These are phyloP conservation scores for Beaufortia kweichowensis DNA, from an alignment of 2,113 vertebrate genomes.

Conservation along the genomic window DNA sequence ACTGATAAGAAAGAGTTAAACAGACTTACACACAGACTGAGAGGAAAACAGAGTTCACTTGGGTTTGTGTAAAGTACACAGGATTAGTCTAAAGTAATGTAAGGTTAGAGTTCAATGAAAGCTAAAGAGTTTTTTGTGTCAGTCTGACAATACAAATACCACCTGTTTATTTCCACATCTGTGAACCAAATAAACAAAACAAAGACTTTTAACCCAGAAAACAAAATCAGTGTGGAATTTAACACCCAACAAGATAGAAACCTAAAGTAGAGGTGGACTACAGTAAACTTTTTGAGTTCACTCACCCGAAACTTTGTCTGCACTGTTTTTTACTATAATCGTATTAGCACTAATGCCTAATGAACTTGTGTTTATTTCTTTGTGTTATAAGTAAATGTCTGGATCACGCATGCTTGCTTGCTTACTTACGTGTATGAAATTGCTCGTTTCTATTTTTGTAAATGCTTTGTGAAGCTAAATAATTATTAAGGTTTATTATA, in stretches of 20 bases:
- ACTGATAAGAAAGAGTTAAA: background rate
- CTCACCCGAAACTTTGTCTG: too few relatives aligned
- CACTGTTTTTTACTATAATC: too few relatives aligned
- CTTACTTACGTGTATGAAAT: too few relatives aligned
- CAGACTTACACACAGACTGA: background rate
- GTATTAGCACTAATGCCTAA: too few relatives aligned
- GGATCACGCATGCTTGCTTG: too few relatives aligned
- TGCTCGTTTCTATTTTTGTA: too few relatives aligned
- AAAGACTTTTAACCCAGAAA: slow-evolving; percentile 7
- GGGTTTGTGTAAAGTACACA: background rate
- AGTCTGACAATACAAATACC: slow-evolving; percentile 13
- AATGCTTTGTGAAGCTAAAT: too few relatives aligned
- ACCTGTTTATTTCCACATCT: too few relatives aligned
- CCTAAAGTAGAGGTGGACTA: background rate
- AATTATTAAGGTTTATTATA: too few relatives aligned
- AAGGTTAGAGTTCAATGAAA: background rate
- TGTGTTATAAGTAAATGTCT: too few relatives aligned
- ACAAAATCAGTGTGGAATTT: background rate
- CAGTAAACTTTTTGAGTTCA: too few relatives aligned
- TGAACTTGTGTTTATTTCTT: too few relatives aligned
- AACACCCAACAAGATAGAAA: background rate
- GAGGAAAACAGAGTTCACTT: background rate
- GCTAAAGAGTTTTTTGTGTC: slow-evolving; percentile 9
- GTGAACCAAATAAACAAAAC: background rate
- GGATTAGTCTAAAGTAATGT: background rate